Base-by-base conservation (phyloP, 2,113 vertebrate genomes). In the Catagonus wagneri region DNA sequence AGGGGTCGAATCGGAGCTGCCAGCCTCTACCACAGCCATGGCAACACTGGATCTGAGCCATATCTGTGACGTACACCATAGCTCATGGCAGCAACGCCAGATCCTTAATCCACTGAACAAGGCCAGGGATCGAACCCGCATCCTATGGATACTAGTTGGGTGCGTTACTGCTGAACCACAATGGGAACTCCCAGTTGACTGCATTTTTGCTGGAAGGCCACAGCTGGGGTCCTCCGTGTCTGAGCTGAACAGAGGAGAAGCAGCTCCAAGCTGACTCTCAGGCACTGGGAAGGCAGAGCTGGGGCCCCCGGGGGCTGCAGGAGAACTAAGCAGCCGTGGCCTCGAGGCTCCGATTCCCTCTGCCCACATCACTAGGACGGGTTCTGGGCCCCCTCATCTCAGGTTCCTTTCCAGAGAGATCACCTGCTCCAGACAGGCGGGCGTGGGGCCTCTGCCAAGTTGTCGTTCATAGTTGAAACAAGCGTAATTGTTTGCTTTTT, bases 401-500 rank as follows among this genome's bases (percentile, higher is more conserved):
- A 76, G 61, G 44, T 52, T 92, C 63, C 65, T 1, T 23, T 75
- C 81, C 8, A 0, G 60, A 60, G 72, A 69, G 85, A 63, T 56
- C 66, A 71, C 71, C 72, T 63, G 44, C 91, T 84, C 9, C 22
- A 36, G 66, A 34, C 36, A 79, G 93, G 60, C 29, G 12, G 44
- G 74, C 32, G 25, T 13, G 6, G 75, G 78, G 9, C n/a, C 74
- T 36, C 11, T 65, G 83, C 83, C 69, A 89, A 54, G 25, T 84
- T 32, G 19, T 90, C 87, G 78, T 60, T 93, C 65, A 63, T 72
- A 34, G 87, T 87, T 92, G 74, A 69, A 95, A 71, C 78, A 36
- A 86, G 75, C 2, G 8, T 66, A 58, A 44, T 50, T 16, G 60
- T 96, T 92, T 72, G 93, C 61, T 72, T 95, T 94, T 84, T 72